Base-by-base conservation (phyloP, 2,888 invertebrate genomes). In the Beris morrisii region DNA sequence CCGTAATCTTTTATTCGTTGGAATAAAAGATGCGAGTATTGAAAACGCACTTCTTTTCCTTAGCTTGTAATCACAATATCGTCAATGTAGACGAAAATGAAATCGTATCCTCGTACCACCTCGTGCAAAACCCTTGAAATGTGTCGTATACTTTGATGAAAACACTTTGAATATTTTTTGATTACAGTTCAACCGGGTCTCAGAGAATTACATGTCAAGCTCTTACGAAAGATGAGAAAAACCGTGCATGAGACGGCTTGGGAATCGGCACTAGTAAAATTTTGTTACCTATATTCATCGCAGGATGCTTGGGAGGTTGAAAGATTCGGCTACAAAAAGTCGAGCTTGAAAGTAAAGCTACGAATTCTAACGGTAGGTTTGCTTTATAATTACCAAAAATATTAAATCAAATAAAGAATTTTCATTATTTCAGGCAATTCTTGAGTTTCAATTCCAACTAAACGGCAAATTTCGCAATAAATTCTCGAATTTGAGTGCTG, bases 291-390 rank as follows among this genome's bases (percentile, higher is more conserved):
- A 58, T 94, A 94, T 75, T 90, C 90, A 71, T 89, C 90, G 71
- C 91, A 94, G 76, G 96, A 97, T 85, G 95, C 93, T 66, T 95
- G 95, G 95, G 96, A 97, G 83, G 84, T 97, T 66, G 96, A 97
- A 80, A 85, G 95, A 72, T 95, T 95, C 83, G 96, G 97, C 46
- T 98, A 97, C 82, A 93, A 93, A 79, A 93, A 95, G 82, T 88
- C 95, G 71, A 90, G 93, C 74, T 84, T 93, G 59, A 87, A 88
- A 74, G 91, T 95, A 12, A 97, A 97, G 84, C 84, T 98, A 69
- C 87, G 92, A 72, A 86, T 95, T 73, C 85, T 97, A 67, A 94
- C 96, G 87, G 95, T 95, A 86, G 78, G 75, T 73, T 44, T 44
- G 6, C 45, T 45, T 44, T 4, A 7, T 6, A 43, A 22, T 22